Conservation (phyloP, 2,113 vertebrate genomes). For the Craseonycteris thonglongyai region DNA sequence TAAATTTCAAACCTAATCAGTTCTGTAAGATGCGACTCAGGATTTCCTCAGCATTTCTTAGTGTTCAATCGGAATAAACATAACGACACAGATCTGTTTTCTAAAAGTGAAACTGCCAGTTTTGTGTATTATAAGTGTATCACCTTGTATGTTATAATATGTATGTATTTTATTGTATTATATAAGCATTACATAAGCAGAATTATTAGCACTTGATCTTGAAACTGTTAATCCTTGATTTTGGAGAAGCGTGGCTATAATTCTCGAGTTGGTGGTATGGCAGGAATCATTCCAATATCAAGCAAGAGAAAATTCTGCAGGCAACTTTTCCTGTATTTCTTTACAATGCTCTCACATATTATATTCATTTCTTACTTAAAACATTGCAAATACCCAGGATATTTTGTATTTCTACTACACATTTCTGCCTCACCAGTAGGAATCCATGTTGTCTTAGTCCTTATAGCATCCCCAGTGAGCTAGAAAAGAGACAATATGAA, state of each 20-base stretch:
- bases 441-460: not conserved
- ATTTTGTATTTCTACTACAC: not conserved
- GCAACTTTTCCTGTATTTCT: not conserved
- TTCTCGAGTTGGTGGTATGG: not conserved
- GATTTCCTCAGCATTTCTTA: not conserved
- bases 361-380: not conserved
- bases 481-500: not conserved
- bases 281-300: not conserved
- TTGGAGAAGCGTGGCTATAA: not conserved
- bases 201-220: slow-evolving; percentile 4
- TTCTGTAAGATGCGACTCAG: not conserved
- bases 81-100: not conserved
- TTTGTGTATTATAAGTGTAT: not conserved
- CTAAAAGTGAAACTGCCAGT: not conserved
- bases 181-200: not conserved
- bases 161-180: not conserved
- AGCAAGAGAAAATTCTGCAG: slow-evolving; percentile 27
- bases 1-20: not conserved
- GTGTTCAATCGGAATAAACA: not conserved
- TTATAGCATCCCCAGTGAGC: not conserved
- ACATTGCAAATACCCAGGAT: not conserved
- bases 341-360: not conserved
- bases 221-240: slow-evolving; percentile 11
- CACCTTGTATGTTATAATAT: not conserved
- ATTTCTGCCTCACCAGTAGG: not conserved